phyloP scores from a whole-genome alignment of 2,113 vertebrate species.

The Tragelaphus strepsiceros region DNA sequence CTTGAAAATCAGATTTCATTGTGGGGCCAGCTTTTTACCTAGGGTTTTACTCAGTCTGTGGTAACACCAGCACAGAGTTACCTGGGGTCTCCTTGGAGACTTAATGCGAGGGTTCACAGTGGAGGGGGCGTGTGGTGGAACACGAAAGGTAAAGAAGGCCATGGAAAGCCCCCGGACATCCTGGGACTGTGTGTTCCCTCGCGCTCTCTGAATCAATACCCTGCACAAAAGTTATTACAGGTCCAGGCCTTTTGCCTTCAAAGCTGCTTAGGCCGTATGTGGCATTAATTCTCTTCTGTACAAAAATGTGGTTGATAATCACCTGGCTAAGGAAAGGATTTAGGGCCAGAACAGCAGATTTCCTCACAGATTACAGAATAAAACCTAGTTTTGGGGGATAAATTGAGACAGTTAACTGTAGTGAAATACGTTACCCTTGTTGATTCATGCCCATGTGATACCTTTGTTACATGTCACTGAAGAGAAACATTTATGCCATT shows the following conservation, averaged over 20 bases:
- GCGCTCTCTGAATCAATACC: constrained; percentile 65
- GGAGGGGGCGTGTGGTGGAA: constrained; percentile 14
- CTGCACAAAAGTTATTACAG: constrained; percentile 81
- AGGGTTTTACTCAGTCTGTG: constrained; percentile 38
- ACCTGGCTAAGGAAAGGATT: constrained; percentile 86
- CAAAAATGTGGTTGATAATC: constrained; percentile 89
- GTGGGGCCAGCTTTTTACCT: constrained; percentile 59
- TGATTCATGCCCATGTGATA: constrained; percentile 52
- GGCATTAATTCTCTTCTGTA: constrained; percentile 90
- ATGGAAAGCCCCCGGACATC: not conserved
- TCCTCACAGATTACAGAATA: constrained; percentile 87
- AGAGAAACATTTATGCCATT: constrained; percentile 25
- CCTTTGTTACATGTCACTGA: not conserved
- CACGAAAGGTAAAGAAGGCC: constrained; percentile 61
- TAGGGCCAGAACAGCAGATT: constrained; percentile 87
- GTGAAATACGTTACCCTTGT: constrained; percentile 81
- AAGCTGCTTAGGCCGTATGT: constrained; percentile 90
- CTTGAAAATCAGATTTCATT: constrained; percentile 72
- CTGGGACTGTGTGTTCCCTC: constrained; percentile 30
- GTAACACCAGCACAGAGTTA: constrained; percentile 58
- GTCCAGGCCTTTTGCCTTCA: constrained; percentile 80
- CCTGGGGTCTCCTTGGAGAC: constrained; percentile 57
- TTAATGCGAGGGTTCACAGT: constrained; percentile 19
- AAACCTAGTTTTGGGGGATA: constrained; percentile 85
- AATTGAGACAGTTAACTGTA: constrained; percentile 86